Evolutionary conservation across 2,888 invertebrate genomes (phyloP), one percentile per base, ranked within the genome.

Genomic region (Saturnia pavonia): DNA sequence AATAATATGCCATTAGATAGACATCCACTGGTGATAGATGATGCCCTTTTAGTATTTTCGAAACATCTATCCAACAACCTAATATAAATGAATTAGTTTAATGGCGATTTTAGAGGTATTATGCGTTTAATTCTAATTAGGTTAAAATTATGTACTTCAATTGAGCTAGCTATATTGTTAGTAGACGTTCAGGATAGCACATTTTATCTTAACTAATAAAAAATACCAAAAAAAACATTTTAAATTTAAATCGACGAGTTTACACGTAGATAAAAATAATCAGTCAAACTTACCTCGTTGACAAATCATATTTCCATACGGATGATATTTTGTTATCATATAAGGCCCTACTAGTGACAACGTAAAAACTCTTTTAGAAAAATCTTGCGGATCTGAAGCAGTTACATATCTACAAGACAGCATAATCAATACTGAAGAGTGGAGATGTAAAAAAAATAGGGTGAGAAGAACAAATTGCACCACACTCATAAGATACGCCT

Each of bases 401-500:
- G 77, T 72, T 22, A 93, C 86, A 71, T 88, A 93, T 80, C 86
- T 83, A 75, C 94, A 94, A 8, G 94, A 90, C 70, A 91, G 77
- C 14, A 85, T 88, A 60, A 94, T 86, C 67, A 94, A 79, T 67
- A 94, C 76, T 0, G 89, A 88, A 0, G 94, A 87, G 75, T 94
- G 94, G 0, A 94, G 79, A 76, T 94, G 94, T 66, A 94, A 78
- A 74, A 92, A 91, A 77, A 94, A 91, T 16, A 94, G 75, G 0
- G 94, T 93, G 14, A 94, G 76, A 0, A 94, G 85, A 14, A 93
- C 76, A 75, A 94, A 94, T 77, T 94, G 94, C 0, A 94, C 81
- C 0, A 94, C 91, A 73, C 93, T 93, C 88, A 94, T 91, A 22
- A 92, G 77, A 72, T 94, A 92, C n/a, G 92, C 92, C 94, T 94